Evolutionary conservation across 1,140 invertebrate species (phyloP).

Genomic region (Zaprionus davidi): DNA sequence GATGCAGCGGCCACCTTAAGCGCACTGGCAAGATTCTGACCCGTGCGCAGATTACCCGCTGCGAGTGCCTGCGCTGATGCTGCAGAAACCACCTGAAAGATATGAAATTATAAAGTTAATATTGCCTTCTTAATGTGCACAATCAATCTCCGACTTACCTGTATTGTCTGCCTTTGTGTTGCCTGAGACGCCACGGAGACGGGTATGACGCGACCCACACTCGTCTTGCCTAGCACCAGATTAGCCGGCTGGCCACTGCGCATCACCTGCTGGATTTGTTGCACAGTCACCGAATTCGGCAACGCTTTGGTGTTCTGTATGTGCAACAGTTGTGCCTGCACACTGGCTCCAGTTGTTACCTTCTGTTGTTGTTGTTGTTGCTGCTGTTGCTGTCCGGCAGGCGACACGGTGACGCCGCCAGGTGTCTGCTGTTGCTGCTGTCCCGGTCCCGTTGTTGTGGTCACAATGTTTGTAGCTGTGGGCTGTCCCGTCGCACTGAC

Average conservation of each 20-base stretch:
- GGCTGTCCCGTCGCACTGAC: conserved; percentile 82
- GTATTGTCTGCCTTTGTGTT: conserved; percentile 81
- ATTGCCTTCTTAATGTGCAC: not conserved
- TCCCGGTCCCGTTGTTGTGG: conserved; percentile 46
- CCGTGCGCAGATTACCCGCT: conserved; percentile 84
- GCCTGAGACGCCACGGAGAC: conserved; percentile 81
- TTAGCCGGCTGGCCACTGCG: conserved; percentile 86
- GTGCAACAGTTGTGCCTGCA: conserved; percentile 78
- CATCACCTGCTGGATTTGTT: conserved; percentile 92
- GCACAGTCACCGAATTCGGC: conserved; percentile 88
- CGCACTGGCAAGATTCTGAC: conserved; percentile 83
- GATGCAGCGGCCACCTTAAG: conserved; percentile 84
- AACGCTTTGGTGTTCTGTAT: conserved; percentile 86
- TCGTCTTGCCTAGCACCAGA: conserved; percentile 80
- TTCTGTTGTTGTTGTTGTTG: conserved; percentile 64
- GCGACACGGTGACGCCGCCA: conserved; percentile 78
- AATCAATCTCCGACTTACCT: conserved; percentile 47
- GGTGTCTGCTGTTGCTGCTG: conserved; percentile 65
- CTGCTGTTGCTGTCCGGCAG: conserved; percentile 44
- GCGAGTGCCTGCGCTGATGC: conserved; percentile 84
- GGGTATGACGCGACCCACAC: conserved; percentile 81
- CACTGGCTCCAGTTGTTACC: conserved; percentile 46
- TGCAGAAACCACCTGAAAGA: conserved; percentile 85
- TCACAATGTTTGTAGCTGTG: conserved; percentile 65
- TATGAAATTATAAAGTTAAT: not conserved